Percentiles rank a stretch among this genome's conserved stretches.
Evolutionary conservation across 2,797 vertebrate species (phyloP).

Genomic region (Ataeniobius toweri): DNA sequence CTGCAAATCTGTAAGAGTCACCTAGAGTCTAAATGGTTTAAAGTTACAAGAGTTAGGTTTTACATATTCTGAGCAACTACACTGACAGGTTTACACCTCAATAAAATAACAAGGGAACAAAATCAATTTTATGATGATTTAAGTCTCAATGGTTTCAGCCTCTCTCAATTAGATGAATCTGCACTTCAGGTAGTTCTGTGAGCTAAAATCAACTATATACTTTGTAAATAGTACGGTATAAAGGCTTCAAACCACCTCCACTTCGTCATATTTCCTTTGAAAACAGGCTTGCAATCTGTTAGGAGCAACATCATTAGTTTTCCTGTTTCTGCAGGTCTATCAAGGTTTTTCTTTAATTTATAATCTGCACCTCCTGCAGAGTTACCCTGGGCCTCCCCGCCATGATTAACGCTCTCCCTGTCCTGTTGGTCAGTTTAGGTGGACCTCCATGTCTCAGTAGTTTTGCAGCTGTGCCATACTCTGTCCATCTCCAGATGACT

Average conservation of each 20-base stretch:
- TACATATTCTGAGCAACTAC: neutral
- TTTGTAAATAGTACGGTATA: too few relatives aligned
- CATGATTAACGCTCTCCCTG: too few relatives aligned
- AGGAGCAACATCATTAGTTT: too few relatives aligned
- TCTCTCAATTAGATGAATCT: neutral
- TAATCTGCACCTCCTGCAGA: too few relatives aligned
- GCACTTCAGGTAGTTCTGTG: neutral
- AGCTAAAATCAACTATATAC: too few relatives aligned
- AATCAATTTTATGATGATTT: neutral
- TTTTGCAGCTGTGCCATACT: neutral
- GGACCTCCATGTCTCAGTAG: neutral
- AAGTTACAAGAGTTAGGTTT: neutral
- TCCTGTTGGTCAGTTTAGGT: neutral
- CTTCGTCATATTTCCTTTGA: too few relatives aligned
- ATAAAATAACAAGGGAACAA: neutral
- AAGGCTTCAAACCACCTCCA: too few relatives aligned
- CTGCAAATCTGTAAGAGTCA: neutral
- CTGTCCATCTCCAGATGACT: neutral
- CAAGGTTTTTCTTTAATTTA: too few relatives aligned
- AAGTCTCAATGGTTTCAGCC: neutral
- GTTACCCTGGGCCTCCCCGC: too few relatives aligned
- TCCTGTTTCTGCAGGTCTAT: too few relatives aligned
- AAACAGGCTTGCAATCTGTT: too few relatives aligned
- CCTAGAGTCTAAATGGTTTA: neutral
- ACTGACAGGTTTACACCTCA: neutral